These are phyloP conservation scores for Berghia stephanieae DNA, from an alignment of 1,140 invertebrate genomes.

Conservation along the genomic window DNA sequence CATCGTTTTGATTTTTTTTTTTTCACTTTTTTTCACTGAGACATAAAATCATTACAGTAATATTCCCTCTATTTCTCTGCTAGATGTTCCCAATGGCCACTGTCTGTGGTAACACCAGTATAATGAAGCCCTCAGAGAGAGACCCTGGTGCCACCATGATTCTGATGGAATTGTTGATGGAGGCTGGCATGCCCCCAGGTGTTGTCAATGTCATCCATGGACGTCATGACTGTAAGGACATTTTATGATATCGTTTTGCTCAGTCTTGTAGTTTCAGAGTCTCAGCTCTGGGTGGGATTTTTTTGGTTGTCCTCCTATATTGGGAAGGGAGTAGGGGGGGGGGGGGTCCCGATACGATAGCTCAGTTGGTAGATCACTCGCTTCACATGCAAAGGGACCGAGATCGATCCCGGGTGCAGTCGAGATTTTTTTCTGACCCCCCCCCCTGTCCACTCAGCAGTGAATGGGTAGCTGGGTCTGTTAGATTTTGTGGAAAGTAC, in stretches of 20 bases:
- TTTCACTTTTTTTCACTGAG: neutral
- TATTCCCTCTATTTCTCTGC: neutral
- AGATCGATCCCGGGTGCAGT: too few species aligned
- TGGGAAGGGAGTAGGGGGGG: too few species aligned
- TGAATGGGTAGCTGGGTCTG: too few species aligned
- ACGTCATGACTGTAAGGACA: conserved; percentile 75
- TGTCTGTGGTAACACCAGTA: conserved; percentile 84
- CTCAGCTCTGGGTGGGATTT: neutral
- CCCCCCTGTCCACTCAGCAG: too few species aligned
- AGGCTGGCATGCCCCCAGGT: conserved; percentile 93
- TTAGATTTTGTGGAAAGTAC: too few species aligned
- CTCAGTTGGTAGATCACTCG: too few species aligned
- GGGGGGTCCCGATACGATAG: too few species aligned
- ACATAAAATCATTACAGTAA: neutral
- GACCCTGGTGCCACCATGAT: conserved; percentile 97
- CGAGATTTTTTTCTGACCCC: too few species aligned
- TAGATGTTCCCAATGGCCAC: conserved; percentile 93
- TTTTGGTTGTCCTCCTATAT: neutral
- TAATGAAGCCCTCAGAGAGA: conserved; percentile 91
- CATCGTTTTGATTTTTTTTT: neutral
- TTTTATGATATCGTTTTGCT: neutral
- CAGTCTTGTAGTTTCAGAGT: neutral
- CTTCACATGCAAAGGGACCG: too few species aligned
- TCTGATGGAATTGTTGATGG: conserved; percentile 85
- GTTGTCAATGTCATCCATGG: conserved; percentile 97